Evolutionary conservation across 1,140 invertebrate species (phyloP).

Genomic region (Drosophila erecta): DNA sequence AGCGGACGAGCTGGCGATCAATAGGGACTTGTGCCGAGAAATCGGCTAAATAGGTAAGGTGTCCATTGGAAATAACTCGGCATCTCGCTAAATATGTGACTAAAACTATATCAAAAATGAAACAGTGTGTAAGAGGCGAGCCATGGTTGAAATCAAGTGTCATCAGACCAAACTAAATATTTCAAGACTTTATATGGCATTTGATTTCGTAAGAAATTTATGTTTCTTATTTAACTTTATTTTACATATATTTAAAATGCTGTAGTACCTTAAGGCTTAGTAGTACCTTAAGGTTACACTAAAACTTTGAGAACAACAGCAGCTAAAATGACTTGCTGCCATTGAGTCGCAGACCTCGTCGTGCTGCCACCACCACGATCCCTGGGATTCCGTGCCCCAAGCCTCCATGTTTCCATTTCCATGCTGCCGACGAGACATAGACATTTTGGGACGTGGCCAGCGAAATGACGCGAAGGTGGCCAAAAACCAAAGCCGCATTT

Average conservation of each 20-base stretch:
- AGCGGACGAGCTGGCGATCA: constrained; percentile 23
- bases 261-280: no score
- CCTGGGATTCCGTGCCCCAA: not conserved
- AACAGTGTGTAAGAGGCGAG: no score
- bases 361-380: not conserved
- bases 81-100: no score
- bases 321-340: not conserved
- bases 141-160: no score
- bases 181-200: no score
- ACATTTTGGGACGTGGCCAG: constrained; percentile 53
- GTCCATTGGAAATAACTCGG: not conserved
- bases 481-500: not conserved
- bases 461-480: constrained; percentile 48
- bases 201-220: no score
- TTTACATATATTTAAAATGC: no score
- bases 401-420: constrained; percentile 1
- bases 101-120: no score
- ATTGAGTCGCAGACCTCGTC: not conserved
- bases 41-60: constrained; percentile 20
- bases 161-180: no score
- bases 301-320: no score
- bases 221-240: no score
- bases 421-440: constrained; percentile 20
- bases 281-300: no score
- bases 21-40: constrained; percentile 6